phyloP scores from a whole-genome alignment of 2,113 vertebrate genomes.

The Grantiella picta region DNA sequence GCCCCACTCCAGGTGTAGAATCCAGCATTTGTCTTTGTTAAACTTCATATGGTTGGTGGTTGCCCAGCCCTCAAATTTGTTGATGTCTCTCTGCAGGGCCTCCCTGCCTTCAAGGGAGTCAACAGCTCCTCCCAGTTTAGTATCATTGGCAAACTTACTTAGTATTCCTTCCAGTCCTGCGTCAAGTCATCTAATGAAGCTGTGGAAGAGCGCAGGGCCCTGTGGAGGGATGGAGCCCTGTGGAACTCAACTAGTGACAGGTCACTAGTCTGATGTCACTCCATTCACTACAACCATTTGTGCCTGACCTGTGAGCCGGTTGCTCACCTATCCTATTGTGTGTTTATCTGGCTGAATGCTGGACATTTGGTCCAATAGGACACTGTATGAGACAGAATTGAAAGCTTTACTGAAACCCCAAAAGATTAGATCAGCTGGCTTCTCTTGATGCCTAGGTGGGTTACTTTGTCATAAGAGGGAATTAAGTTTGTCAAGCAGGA shows the following conservation, averaged over 20 bases:
- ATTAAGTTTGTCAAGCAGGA: background rate
- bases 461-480: background rate
- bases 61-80: background rate
- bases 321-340: accelerated
- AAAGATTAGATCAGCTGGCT: background rate
- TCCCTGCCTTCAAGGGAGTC: background rate
- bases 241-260: background rate
- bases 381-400: background rate
- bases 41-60: background rate
- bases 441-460: background rate
- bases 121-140: background rate
- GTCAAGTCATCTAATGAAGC: background rate
- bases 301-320: accelerated
- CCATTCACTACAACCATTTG: background rate
- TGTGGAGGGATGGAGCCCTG: background rate
- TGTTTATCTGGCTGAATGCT: background rate
- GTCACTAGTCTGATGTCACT: accelerated
- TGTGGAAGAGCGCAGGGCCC: background rate
- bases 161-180: background rate
- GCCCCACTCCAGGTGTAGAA: background rate
- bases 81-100: background rate
- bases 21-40: background rate
- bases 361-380: background rate
- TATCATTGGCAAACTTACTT: background rate
- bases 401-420: background rate